Evolutionary conservation across 1,140 invertebrate species (phyloP), one percentile per base, ranked within the genome.

Genomic region (Agrypnia vestita): DNA sequence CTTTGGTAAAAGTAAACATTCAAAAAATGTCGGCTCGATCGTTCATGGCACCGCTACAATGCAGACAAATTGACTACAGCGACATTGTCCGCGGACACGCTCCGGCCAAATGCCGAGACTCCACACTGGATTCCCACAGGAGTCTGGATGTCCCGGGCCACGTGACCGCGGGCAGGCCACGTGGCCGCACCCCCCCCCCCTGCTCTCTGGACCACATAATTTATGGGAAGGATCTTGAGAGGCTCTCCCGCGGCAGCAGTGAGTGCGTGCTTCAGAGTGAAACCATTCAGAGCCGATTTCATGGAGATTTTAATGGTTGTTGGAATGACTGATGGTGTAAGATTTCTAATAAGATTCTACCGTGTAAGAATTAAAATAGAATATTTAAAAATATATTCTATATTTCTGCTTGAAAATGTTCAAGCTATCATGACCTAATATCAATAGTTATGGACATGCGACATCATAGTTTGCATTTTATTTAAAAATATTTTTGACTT

Each of bases 161-260:
- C 79, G 79, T 80, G 79, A 61, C 72, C 35, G 51, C 11, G 55
- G 71, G 72, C 35, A 47, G 62, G 79, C 59, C 79, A 80, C 79
- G 79, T 80, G 79, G 62, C 79, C 25, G 35, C 11, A 49, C 43
- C 72, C 53, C 53, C 35, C 69, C 46, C 62, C 17, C 13, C 69
- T 25, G 17, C 43, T 53, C 44, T 47, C 49, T 64, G 19, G 17
- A 49, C 56, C 51, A 64, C 78, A 73, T 73, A 71, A 79, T 74
- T 53, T 72, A 69, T 46, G 78, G 78, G 71, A 79, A 79, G 61
- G 67, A 59, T 79, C 78, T 79, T 73, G 71, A 79, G 78, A 64
- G 69, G n/a, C 69, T 72, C 71, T 46, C 15, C 55, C n/a, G 12
- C 19, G 15, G 21, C 9, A 59, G 15, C 12, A 19, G 55, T 19